Base-by-base conservation (phyloP, 2,113 vertebrate species). In the Microcebus griseorufus region DNA sequence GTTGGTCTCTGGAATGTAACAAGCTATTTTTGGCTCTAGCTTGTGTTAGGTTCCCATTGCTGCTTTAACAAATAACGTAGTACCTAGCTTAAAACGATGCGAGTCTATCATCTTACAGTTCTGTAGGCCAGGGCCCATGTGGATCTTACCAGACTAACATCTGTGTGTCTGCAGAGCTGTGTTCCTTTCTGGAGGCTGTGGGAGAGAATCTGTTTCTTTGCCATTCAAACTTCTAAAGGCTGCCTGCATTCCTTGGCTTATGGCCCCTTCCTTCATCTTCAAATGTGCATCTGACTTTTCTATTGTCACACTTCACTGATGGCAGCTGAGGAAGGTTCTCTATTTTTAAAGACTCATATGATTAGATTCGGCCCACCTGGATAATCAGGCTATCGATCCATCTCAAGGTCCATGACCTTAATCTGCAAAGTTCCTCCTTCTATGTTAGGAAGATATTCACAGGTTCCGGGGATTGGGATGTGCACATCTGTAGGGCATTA, bases 141-240 rank as follows among this genome's bases (percentile, higher is more conserved):
- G 2, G 45, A 42, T 53, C 75, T 79, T 45, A 55, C 9, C 6
- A 6, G n/a, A 18, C 16, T 10, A 16, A 87, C n/a, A n/a, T 10
- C 23, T 42, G 6, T 0, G 1, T 37, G 23, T 86, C 1, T 0
- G 18, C 39, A 62, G 17, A 20, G 29, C 55, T 42, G 29, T 0
- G 0, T 20, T 58, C 60, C 29, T 62, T 53, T 25, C 29, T 83
- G 37, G 34, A 69, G 27, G 29, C 20, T 62, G 51, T 70, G 10
- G 20, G 3, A 5, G 0, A 64, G 18, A 81, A 79, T 5, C 18
- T 60, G 18, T 82, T 76, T 60, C 12, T 64, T 83, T 34, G 18
- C 45, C 34, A 53, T 79, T 86, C 62, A 53, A 34, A 18, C 37
- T 12, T 45, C 27, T 39, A 51, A 17, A 81, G 7, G 23, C 7